Evolutionary conservation across 1,140 invertebrate genomes (phyloP).

Genomic region (Hylaeus volcanicus): DNA sequence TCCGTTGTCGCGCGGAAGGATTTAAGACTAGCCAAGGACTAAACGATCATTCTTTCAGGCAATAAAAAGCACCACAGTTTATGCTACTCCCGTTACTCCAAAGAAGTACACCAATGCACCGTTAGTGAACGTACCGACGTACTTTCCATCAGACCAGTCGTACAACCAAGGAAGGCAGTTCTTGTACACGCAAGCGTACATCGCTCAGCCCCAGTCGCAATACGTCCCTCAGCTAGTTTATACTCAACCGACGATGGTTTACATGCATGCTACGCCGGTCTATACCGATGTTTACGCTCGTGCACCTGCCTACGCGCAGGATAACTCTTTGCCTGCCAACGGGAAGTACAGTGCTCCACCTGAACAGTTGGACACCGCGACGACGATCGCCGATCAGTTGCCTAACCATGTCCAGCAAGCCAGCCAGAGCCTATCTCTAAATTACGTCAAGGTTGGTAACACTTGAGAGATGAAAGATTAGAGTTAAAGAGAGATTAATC

Average conservation of each 20-base stretch:
- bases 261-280: constrained; percentile 67
- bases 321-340: constrained; percentile 68
- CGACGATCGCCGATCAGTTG: constrained; percentile 62
- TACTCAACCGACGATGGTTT: constrained; percentile 66
- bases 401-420: constrained; percentile 68
- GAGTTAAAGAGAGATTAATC: not conserved
- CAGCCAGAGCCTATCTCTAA: constrained; percentile 57
- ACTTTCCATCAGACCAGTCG: constrained; percentile 41
- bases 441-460: constrained; percentile 66
- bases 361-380: constrained; percentile 66
- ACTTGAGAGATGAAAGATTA: not conserved
- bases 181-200: constrained; percentile 67
- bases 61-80: constrained; percentile 14
- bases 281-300: constrained; percentile 68
- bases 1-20: not conserved
- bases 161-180: constrained; percentile 44
- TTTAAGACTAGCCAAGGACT: too few relatives aligned
- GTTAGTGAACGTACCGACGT: constrained; percentile 15
- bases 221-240: constrained; percentile 71
- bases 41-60: constrained; percentile 27
- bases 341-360: constrained; percentile 58
- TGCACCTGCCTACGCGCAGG: constrained; percentile 67
- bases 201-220: constrained; percentile 57
- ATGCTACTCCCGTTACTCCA: constrained; percentile 21
- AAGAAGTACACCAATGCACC: constrained; percentile 30